Percentiles rank a stretch among this genome's conserved stretches.
Evolutionary conservation across 2,888 invertebrate species (phyloP).

Genomic region (Xestoiulus laeticollis): DNA sequence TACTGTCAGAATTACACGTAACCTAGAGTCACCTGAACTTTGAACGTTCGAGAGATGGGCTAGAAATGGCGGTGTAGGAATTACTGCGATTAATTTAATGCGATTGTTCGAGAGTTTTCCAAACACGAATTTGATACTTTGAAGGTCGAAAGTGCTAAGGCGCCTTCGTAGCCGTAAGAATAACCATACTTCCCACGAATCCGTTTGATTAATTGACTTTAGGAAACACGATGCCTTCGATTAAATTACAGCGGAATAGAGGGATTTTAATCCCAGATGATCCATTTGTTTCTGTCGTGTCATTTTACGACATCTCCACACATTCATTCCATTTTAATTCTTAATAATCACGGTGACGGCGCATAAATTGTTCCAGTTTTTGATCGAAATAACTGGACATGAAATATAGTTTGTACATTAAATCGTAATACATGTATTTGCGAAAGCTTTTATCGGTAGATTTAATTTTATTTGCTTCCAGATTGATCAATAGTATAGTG

Average conservation of each 20-base stretch:
- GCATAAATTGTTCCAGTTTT: no score
- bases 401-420: no score
- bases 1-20: no score
- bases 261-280: slow-evolving; percentile 9
- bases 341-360: not conserved
- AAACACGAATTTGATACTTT: not conserved
- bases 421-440: not conserved
- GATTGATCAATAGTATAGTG: no score
- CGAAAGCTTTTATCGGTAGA: not conserved
- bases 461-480: no score
- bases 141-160: not conserved
- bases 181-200: not conserved
- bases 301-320: not conserved
- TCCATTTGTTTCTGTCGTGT: not conserved
- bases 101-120: not conserved
- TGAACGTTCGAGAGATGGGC: not conserved
- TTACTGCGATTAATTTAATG: not conserved
- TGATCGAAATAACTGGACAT: no score
- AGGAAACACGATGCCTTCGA: not conserved
- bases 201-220: not conserved
- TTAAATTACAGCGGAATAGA: not conserved
- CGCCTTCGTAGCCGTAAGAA: not conserved
- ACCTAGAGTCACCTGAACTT: not conserved
- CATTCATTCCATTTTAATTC: not conserved
- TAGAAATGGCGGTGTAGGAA: not conserved